These are phyloP conservation scores for Didymodactylos carnosus DNA, from an alignment of 2,888 invertebrate genomes.

Conservation along the genomic window DNA sequence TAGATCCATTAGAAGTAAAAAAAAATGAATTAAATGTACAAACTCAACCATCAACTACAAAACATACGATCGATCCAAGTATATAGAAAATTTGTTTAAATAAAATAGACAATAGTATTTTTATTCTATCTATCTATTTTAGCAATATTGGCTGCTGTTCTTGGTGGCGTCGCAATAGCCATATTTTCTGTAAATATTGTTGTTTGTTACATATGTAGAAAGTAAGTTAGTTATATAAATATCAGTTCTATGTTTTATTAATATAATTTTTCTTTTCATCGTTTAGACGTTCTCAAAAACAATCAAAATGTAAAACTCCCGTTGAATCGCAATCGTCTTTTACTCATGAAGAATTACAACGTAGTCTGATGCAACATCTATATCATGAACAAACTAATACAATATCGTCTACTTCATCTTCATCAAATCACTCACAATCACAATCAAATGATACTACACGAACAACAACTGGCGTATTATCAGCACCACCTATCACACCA, in stretches of 20 bases:
- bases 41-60: not conserved
- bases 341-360: not conserved
- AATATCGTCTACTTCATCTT: not conserved
- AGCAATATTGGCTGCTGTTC: not conserved
- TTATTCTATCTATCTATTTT: not conserved
- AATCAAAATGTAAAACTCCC: not conserved
- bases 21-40: too few species aligned
- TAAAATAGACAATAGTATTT: too few species aligned
- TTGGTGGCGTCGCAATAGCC: not conserved
- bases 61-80: not conserved
- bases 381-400: constrained; percentile 1
- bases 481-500: too few species aligned
- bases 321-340: not conserved
- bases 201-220: not conserved
- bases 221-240: too few species aligned
- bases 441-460: not conserved
- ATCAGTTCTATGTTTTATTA: not conserved
- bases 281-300: not conserved
- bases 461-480: not conserved
- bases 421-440: not conserved
- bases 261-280: not conserved
- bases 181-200: not conserved
- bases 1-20: not conserved
- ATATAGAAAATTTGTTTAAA: not conserved
- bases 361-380: not conserved